Evolutionary conservation across 2,797 vertebrate species (phyloP).

Genomic region (Varecia variegata): DNA sequence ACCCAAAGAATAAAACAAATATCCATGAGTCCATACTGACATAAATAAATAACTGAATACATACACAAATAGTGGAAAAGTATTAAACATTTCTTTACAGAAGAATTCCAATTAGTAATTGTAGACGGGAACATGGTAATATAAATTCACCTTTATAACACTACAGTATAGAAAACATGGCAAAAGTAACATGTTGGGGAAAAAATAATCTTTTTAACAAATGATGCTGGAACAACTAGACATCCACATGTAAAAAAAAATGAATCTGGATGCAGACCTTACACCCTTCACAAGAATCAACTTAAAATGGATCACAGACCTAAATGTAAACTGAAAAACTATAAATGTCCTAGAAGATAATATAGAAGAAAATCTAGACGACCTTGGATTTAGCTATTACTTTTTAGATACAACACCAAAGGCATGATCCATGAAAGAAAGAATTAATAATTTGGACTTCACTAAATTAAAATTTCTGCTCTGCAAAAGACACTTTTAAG

Average conservation of each 20-base stretch:
- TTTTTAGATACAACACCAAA: background rate
- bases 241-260: background rate
- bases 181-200: background rate
- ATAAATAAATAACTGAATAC: background rate
- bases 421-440: background rate
- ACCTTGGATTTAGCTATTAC: background rate
- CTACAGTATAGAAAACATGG: background rate
- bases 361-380: background rate
- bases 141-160: background rate
- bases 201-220: background rate
- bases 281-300: background rate
- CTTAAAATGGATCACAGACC: background rate
- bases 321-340: background rate
- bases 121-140: background rate
- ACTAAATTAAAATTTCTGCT: background rate
- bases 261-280: background rate
- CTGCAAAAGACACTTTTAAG: background rate
- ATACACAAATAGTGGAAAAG: background rate
- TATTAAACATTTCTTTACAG: background rate
- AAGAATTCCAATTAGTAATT: background rate
- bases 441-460: background rate
- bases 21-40: background rate
- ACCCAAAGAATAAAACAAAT: background rate
- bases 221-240: background rate
- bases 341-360: background rate